Base-by-base conservation (phyloP, 2,888 invertebrate species). In the Notodonta dromedarius region DNA sequence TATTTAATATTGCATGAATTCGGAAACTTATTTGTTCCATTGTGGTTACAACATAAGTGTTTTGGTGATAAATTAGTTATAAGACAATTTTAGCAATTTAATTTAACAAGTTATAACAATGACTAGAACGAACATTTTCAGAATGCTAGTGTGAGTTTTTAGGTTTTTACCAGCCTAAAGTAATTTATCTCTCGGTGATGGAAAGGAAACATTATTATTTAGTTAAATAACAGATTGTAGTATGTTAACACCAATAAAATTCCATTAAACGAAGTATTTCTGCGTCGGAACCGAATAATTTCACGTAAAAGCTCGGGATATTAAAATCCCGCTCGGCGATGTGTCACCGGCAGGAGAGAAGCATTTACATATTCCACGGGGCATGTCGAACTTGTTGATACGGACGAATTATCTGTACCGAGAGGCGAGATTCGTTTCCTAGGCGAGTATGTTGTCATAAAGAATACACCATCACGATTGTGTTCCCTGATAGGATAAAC, bases 311-410 rank as follows among this genome's bases (percentile, higher is more conserved):
- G 51, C 59, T 32, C 63, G 65, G 32, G 62, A 74, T 74, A 74
- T 74, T 74, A 70, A 70, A 70, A 62, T 63, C 63, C 59, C 54
- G 40, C 56, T 35, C 62, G 56, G 52, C 60, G 64, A 35, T 61
- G 62, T 74, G 74, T 69, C 67, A 62, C 40, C 62, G 46, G 50
- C 76, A 76, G 75, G 51, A 52, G 56, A 58, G 6, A 44, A 44
- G 52, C 57, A 74, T 76, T 76, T 68, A 74, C 74, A 76, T 74
- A 76, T 65, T 67, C 65, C 65, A 57, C 50, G 69, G 55, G 63
- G 58, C 67, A 70, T 73, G 71, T 73, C 68, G 62, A 67, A 73
- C 66, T 71, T 74, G 69, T 74, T 70, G 58, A 70, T 66, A 54
- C 70, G 60, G 57, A 60, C 62, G 58, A 5, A n/a, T 58, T 63